Base-by-base conservation (phyloP, 2,888 invertebrate genomes). In the Chrysopilus asiliformis region DNA sequence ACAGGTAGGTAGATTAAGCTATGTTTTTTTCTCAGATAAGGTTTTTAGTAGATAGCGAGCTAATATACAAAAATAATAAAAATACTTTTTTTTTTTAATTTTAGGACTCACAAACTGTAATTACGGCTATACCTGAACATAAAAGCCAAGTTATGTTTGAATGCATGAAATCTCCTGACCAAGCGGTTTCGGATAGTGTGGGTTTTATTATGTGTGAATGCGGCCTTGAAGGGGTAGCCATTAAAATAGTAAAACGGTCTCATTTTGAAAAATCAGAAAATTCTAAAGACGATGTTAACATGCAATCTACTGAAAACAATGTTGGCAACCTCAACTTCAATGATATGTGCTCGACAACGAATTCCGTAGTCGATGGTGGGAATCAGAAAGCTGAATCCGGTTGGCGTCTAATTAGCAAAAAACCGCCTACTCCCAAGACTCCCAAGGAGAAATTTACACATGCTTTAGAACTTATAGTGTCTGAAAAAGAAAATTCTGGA, bases 201-300 rank as follows among this genome's bases (percentile, higher is more conserved):
- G 91, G 91, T 14, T 93, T 86, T 56, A 91, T 95, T 36, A 94
- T 95, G 93, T 91, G 91, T 55, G 95, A 95, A 62, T 87, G 89
- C 55, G 94, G 95, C 0, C 65, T 94, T 22, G 94, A 95, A 65
- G 87, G 89, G 2, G 80, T 93, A 12, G 76, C 79, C 8, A 70
- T 93, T 13, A 87, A 87, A 46, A 58, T 64, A 19, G 60, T 64
- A 0, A 60, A 62, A 45, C 53, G 45, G 39, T 80, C 82, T 1
- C 79, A 80, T 52, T 79, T 80, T 40, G 80, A 83, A 50, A 80
- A 83, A 53, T 72, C 74, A 0, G 76, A 76, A 43, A 69, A 69
- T 44, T 65, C 65, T 15, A 64, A 66, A 16, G 75, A 76, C 28
- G 74, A 75, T 28, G 74, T 75, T 15, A 32, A 38, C 17, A 43